Conservation (phyloP, 2,888 invertebrate species). For the Dascillus cervinus region DNA sequence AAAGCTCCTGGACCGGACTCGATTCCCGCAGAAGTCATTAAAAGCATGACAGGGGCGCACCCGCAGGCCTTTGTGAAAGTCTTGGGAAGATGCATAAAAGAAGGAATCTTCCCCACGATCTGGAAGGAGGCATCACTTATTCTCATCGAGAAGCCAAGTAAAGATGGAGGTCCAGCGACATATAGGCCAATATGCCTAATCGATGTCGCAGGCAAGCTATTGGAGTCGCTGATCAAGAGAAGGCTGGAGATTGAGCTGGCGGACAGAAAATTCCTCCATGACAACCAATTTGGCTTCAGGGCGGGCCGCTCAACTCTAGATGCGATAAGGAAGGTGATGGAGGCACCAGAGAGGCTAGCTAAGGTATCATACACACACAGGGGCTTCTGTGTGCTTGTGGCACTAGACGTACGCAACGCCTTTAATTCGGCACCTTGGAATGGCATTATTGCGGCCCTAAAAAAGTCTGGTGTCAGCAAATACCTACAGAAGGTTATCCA, state of each 20-base stretch:
- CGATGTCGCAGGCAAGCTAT: neutral
- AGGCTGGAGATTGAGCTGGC: neutral
- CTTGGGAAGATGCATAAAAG: neutral
- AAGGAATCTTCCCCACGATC: neutral
- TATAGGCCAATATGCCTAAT: slow-evolving; percentile 1
- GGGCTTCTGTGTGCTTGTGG: too few species aligned
- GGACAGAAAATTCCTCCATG: neutral
- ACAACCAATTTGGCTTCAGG: too few species aligned
- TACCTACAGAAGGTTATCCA: too few species aligned
- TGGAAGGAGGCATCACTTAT: neutral
- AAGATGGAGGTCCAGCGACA: neutral
- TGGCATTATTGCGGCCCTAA: too few species aligned
- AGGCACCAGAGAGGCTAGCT: neutral
- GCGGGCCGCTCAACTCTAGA: neutral
- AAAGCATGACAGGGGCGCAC: too few species aligned
- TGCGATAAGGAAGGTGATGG: neutral
- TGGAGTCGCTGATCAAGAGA: neutral
- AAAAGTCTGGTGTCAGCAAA: too few species aligned
- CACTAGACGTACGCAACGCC: too few species aligned
- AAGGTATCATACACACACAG: too few species aligned
- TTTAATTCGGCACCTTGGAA: too few species aligned
- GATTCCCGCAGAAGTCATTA: too few species aligned
- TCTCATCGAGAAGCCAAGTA: neutral
- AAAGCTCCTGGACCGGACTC: too few species aligned
- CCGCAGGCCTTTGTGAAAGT: too few species aligned